phyloP scores from a whole-genome alignment of 2,113 vertebrate genomes.

The Corvus moneduloides region DNA sequence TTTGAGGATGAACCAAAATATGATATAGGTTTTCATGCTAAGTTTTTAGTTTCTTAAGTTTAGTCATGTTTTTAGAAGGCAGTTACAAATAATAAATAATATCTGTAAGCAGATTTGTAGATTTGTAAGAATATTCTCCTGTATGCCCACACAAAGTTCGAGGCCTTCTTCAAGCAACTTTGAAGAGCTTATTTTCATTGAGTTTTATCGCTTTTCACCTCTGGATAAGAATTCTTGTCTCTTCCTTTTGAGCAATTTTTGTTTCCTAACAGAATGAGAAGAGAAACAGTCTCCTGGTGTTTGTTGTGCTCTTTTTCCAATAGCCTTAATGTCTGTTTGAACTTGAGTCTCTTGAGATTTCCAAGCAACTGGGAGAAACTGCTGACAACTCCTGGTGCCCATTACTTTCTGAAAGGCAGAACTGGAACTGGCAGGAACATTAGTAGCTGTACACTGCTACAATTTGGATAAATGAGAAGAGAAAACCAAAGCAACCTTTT shows the following conservation, averaged over 20 bases:
- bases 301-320: neutral
- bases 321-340: neutral
- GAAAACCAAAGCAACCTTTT: neutral
- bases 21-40: neutral
- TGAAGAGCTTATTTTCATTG: neutral
- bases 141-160: neutral
- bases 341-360: neutral
- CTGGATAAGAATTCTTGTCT: neutral
- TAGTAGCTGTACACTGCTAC: neutral
- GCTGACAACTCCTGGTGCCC: neutral
- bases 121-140: neutral
- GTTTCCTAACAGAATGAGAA: neutral
- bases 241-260: neutral
- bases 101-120: neutral
- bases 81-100: neutral
- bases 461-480: neutral
- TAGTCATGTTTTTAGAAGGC: neutral
- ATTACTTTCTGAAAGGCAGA: neutral
- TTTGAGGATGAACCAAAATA: neutral
- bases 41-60: neutral
- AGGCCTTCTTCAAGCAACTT: neutral
- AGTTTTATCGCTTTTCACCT: neutral
- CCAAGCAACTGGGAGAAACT: neutral
- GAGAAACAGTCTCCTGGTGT: neutral
- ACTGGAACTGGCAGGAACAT: neutral